Evolutionary conservation across 2,888 invertebrate genomes (phyloP).

Genomic region (Biston stratarius): DNA sequence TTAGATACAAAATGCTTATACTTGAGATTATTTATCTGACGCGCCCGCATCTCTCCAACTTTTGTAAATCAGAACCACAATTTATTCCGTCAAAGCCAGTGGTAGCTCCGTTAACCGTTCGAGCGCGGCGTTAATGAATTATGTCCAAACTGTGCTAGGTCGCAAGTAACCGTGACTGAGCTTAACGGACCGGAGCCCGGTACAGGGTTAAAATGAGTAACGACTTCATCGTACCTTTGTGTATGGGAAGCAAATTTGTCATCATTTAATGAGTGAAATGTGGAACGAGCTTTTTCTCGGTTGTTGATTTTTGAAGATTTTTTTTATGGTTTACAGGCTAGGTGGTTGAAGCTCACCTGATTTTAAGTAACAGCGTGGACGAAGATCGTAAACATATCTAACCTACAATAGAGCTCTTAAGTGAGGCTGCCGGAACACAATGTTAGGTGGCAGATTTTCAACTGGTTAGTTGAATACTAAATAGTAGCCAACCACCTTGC

Average conservation of each 20-base stretch:
- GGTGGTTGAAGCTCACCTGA: too few species aligned
- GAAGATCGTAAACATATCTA: too few species aligned
- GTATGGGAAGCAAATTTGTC: conserved; percentile 7
- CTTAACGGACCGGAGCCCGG: conserved; percentile 28
- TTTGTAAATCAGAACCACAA: conserved; percentile 44
- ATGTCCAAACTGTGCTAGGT: conserved; percentile 49
- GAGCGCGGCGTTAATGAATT: conserved; percentile 50
- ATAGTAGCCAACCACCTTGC: too few species aligned
- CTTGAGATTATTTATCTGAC: conserved; percentile 29
- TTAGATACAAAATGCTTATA: conserved; percentile 12
- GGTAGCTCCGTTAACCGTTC: conserved; percentile 43
- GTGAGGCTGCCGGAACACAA: too few species aligned
- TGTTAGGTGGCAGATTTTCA: too few species aligned
- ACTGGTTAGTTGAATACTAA: too few species aligned
- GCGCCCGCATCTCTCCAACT: conserved; percentile 36
- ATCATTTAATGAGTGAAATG: neutral
- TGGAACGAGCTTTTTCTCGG: neutral
- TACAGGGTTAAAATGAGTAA: conserved; percentile 44
- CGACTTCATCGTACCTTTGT: conserved; percentile 40
- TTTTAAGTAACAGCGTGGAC: too few species aligned
- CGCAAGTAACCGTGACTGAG: conserved; percentile 56
- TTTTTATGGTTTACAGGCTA: too few species aligned
- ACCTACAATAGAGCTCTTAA: too few species aligned
- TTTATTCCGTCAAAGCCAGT: conserved; percentile 49
- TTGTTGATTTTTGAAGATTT: neutral